Evolutionary conservation across 2,113 vertebrate genomes (phyloP).

Genomic region (Furnarius figulus): DNA sequence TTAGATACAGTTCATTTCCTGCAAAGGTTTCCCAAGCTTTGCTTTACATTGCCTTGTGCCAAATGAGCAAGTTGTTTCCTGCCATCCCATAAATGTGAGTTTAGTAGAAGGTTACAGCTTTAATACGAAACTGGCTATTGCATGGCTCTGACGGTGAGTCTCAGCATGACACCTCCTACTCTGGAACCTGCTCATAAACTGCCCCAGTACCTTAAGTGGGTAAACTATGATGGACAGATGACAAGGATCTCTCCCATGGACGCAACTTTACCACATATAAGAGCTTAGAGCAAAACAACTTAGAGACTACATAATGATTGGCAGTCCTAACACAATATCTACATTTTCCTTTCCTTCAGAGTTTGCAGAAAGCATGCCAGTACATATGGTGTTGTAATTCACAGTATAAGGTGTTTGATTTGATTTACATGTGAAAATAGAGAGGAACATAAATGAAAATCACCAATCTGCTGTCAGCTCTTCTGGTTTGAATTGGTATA

Average conservation of each 20-base stretch:
- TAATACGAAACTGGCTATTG: not conserved
- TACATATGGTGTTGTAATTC: not conserved
- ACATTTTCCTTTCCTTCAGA: not conserved
- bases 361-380: not conserved
- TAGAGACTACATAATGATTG: not conserved
- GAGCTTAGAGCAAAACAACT: not conserved
- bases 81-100: not conserved
- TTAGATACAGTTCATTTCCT: conserved; percentile 47
- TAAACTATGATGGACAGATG: not conserved
- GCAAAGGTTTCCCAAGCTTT: conserved; percentile 13
- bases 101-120: not conserved
- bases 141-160: not conserved
- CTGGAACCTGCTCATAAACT: not conserved
- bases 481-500: not conserved
- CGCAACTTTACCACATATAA: not conserved
- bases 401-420: not conserved
- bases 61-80: not conserved
- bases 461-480: not conserved
- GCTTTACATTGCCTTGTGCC: not conserved
- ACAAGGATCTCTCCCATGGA: not conserved
- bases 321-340: not conserved
- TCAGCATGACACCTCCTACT: not conserved
- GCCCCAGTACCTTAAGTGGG: not conserved
- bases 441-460: not conserved
- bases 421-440: not conserved